Percentiles rank a stretch among this genome's conserved stretches.
Conservation (phyloP, 1,140 invertebrate genomes). For the Drosophila miranda region DNA sequence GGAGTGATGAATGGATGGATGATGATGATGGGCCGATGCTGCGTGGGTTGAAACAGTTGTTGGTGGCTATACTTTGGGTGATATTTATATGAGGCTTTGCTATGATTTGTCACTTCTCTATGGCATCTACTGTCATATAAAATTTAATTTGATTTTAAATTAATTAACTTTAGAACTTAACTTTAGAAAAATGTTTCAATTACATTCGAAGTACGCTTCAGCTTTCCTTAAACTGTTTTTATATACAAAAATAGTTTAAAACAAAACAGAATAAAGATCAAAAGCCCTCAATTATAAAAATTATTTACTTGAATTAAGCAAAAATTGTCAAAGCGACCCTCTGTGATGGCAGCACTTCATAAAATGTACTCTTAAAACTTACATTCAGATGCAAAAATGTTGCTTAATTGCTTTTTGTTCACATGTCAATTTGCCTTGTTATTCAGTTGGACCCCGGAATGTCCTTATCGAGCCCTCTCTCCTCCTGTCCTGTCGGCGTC, state of each 20-base stretch:
- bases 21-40: not conserved
- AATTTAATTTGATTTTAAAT: too few species aligned
- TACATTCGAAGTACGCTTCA: too few species aligned
- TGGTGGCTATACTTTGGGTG: too few species aligned
- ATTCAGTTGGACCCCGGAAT: slow-evolving; percentile 23
- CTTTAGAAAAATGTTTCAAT: too few species aligned
- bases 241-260: not conserved
- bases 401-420: slow-evolving; percentile 58
- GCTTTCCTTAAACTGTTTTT: too few species aligned
- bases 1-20: slow-evolving; percentile 15
- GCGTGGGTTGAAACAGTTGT: slow-evolving; percentile 31
- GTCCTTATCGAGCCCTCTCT: slow-evolving; percentile 22
- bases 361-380: slow-evolving; percentile 11
- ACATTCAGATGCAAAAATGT: slow-evolving; percentile 28
- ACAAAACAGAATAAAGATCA: too few species aligned
- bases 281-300: too few species aligned
- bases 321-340: slow-evolving; percentile 4
- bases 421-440: slow-evolving; percentile 71
- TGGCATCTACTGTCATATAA: too few species aligned
- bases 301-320: not conserved
- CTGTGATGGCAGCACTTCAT: slow-evolving; percentile 7
- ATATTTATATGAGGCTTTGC: too few species aligned
- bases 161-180: too few species aligned
- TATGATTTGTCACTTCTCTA: too few species aligned
- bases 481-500: not conserved